Percentiles rank a stretch among this genome's conserved stretches.
Conservation (phyloP, 2,113 vertebrate species). For the Tupaia chinensis region DNA sequence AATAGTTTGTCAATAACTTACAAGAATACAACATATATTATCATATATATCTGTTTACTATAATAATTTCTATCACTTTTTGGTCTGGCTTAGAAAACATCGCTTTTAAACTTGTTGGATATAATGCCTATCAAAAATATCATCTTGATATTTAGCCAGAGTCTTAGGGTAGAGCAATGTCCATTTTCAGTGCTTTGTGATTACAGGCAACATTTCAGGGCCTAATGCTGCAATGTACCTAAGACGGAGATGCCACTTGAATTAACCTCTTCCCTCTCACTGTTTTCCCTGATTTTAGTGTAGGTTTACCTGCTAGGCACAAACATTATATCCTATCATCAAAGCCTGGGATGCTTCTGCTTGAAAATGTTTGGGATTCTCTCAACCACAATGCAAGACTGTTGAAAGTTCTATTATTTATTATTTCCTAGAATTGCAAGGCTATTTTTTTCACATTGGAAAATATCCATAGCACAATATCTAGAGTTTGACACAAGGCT, state of each 20-base stretch:
- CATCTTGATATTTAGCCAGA: background rate
- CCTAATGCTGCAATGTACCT: background rate
- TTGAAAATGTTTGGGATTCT: background rate
- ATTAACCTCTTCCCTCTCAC: background rate
- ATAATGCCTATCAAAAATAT: background rate
- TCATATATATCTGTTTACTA: background rate
- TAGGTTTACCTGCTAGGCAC: background rate
- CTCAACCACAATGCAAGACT: background rate
- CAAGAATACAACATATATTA: background rate
- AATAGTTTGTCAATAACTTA: background rate
- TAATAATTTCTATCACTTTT: background rate
- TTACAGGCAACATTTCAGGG: background rate
- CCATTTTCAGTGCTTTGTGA: background rate
- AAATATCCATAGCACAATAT: background rate
- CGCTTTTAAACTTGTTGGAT: background rate
- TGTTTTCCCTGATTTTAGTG: background rate
- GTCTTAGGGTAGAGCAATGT: background rate
- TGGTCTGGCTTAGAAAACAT: conserved; percentile 12
- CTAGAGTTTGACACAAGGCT: background rate
- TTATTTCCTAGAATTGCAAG: background rate
- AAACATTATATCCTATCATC: background rate
- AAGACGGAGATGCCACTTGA: background rate
- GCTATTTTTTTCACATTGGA: background rate
- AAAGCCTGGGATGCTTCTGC: background rate
- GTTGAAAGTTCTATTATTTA: background rate